Evolutionary conservation across 2,113 vertebrate species (phyloP).

Genomic region (Xiphias gladius): DNA sequence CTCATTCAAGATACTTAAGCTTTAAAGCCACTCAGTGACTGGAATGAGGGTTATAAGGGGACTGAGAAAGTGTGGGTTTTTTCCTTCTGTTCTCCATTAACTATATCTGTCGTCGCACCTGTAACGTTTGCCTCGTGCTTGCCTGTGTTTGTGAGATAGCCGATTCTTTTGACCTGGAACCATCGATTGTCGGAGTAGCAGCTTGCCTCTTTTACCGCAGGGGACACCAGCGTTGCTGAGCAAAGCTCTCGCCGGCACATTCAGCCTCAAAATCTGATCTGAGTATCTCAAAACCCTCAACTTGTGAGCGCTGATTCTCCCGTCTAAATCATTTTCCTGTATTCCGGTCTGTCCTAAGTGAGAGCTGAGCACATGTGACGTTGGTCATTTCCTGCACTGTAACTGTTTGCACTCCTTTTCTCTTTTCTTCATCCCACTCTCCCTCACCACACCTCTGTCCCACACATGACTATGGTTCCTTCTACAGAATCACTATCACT

Average conservation of each 20-base stretch:
- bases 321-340: background rate
- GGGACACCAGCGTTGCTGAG: conserved; percentile 49
- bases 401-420: conserved; percentile 72
- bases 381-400: conserved; percentile 65
- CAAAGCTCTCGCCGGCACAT: conserved; percentile 52
- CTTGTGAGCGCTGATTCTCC: background rate
- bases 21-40: background rate
- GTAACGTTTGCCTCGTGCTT: conserved; percentile 37
- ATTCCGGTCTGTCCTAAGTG: conserved; percentile 23
- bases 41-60: background rate
- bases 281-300: background rate
- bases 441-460: conserved; percentile 79
- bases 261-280: background rate
- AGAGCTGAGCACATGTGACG: conserved; percentile 57
- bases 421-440: conserved; percentile 54
- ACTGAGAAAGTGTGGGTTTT: background rate
- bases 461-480: conserved; percentile 92
- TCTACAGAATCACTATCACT: conserved; percentile 99
- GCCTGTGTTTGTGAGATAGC: conserved; percentile 57
- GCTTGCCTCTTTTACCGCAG: conserved; percentile 56
- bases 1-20: background rate
- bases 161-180: conserved; percentile 19
- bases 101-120: conserved; percentile 7
- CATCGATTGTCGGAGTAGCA: conserved; percentile 37
- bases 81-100: conserved; percentile 35